Evolutionary conservation across 2,797 vertebrate species (phyloP), one percentile per base, ranked within the genome.

Genomic region (Adrianichthys oophorus): DNA sequence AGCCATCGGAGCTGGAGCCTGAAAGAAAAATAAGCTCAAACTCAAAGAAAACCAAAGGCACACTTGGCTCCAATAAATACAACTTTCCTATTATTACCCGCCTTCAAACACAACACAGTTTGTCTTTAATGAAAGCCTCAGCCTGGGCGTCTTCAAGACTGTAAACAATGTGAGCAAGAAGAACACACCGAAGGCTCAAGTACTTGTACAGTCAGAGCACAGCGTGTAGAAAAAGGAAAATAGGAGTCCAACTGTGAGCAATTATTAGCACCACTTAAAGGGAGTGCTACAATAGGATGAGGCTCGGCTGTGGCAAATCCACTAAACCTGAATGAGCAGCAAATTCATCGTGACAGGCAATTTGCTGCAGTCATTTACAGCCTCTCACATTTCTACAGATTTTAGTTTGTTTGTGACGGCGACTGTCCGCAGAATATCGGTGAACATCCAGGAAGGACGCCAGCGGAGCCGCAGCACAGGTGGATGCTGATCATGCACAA

Each of bases 1-100:
- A 37, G 92, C 75, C 75, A 95, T 87, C 56, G 94, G 92, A 80
- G 94, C 91, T 65, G 94, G 93, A 90, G 93, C 93, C 94, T 93
- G 43, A n/a, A 63, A 12, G 52, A 46, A 47, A 54, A 32, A 37
- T 23, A 43, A 37, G 32, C 32, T 37, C 32, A 14, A 23, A 48
- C 10, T 47, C 19, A 23, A 48, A 23, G 15, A 23, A 23, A 23
- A 48, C 2, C 4, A 48, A 48, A 13, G 23, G 21, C 10, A 47
- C n/a, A 12, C 10, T 10, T 37, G 32, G 32, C 32, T 37, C 32
- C 32, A 37, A 37, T 29, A 37, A 37, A 37, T 7, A 26, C 32
- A 37, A 37, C 32, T 13, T 37, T 13, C 45, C 12, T 15, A 14
- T 47, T 23, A 14, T 19, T 21, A 5, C 15, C 8, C 2, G 6